Evolutionary conservation across 2,113 vertebrate genomes (phyloP).

Genomic region (Microcebus tavaratra): DNA sequence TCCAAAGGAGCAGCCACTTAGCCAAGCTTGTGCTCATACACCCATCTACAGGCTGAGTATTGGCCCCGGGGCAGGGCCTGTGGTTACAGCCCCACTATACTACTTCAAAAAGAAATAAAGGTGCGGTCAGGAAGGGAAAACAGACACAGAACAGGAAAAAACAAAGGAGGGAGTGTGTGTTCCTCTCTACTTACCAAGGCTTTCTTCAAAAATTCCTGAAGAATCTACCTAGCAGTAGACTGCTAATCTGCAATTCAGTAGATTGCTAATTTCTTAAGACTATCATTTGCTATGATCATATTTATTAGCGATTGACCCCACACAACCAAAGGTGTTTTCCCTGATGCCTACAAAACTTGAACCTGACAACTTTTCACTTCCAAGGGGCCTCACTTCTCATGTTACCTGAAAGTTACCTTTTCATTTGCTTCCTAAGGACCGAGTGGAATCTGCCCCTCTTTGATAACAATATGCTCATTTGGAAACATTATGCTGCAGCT

Average conservation of each 20-base stretch:
- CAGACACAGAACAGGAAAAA: not conserved
- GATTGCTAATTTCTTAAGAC: not conserved
- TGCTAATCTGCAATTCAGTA: not conserved
- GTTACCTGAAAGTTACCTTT: not conserved
- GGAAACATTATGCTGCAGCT: not conserved
- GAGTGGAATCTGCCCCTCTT: not conserved
- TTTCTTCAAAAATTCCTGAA: constrained; percentile 41
- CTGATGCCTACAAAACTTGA: not conserved
- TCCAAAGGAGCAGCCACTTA: not conserved
- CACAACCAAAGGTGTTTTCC: not conserved
- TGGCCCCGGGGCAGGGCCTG: not conserved
- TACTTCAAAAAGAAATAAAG: not conserved
- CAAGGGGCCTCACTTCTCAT: not conserved
- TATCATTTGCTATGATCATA: not conserved
- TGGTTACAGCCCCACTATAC: not conserved
- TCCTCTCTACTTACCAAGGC: not conserved
- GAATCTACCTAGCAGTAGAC: not conserved
- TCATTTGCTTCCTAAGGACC: not conserved
- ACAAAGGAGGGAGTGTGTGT: rapidly evolving
- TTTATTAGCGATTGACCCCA: not conserved
- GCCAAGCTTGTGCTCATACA: not conserved
- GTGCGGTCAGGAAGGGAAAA: not conserved
- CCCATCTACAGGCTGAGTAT: not conserved
- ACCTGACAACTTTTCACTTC: not conserved
- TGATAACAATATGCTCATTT: not conserved